Conservation (phyloP, 1,140 invertebrate genomes). For the Brachionus plicatilis region DNA sequence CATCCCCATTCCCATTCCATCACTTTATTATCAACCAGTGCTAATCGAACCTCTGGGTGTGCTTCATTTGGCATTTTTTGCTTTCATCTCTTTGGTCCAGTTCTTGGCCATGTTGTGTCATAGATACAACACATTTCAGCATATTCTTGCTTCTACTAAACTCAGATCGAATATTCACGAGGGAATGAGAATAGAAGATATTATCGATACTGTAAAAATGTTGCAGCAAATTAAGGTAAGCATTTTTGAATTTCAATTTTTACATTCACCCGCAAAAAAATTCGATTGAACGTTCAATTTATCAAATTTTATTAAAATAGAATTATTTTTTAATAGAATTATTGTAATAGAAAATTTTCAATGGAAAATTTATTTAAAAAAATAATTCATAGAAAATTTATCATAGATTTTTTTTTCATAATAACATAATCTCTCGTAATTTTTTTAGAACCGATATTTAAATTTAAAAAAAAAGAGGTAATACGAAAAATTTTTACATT, state of each 20-base stretch:
- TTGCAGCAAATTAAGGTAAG: slow-evolving; percentile 43
- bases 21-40: slow-evolving; percentile 42
- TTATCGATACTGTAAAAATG: slow-evolving; percentile 43
- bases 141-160: slow-evolving; percentile 93
- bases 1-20: slow-evolving; percentile 44
- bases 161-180: slow-evolving; percentile 64
- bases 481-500: no score
- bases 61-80: slow-evolving; percentile 97
- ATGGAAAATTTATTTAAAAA: no score
- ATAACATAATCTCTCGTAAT: no score
- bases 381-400: no score
- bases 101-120: slow-evolving; percentile 98
- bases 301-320: no score
- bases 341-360: no score
- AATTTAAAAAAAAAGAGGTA: no score
- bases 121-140: slow-evolving; percentile 92
- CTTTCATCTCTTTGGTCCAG: slow-evolving; percentile 87
- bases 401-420: no score
- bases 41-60: slow-evolving; percentile 82
- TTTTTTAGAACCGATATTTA: no score
- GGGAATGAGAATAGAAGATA: slow-evolving; percentile 42
- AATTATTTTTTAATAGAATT: no score
- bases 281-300: no score
- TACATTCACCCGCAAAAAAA: no score
- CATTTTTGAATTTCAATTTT: not conserved